These are phyloP conservation scores for Ceratina calcarata DNA, from an alignment of 1,140 invertebrate genomes.

Conservation along the genomic window DNA sequence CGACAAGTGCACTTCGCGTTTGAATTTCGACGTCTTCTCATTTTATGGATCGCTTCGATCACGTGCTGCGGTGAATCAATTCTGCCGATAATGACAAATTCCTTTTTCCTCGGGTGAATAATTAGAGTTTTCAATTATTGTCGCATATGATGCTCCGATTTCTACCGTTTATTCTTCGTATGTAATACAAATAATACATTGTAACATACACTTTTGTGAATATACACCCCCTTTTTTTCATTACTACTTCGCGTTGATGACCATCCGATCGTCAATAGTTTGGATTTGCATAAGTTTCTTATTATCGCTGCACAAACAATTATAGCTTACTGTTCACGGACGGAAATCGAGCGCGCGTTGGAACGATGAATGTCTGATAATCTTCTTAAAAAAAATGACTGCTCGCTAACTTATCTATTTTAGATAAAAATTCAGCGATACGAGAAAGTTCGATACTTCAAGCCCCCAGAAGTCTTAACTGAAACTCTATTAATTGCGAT, in stretches of 20 bases:
- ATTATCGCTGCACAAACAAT: not conserved
- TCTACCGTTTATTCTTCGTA: too few species aligned
- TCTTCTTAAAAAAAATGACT: constrained; percentile 43
- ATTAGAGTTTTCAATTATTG: too few species aligned
- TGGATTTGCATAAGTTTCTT: not conserved
- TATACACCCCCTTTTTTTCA: too few species aligned
- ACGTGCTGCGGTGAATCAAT: not conserved
- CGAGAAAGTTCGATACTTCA: constrained; percentile 46
- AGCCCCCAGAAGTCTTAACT: not conserved
- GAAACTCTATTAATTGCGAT: too few species aligned
- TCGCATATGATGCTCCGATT: too few species aligned
- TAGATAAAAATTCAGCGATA: constrained; percentile 62
- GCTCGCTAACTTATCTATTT: constrained; percentile 58
- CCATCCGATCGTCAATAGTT: not conserved
- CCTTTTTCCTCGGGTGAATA: not conserved
- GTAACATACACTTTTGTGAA: not conserved
- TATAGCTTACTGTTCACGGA: not conserved
- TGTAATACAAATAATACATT: too few species aligned
- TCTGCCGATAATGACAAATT: not conserved
- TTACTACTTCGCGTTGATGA: not conserved
- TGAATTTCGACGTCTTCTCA: not conserved
- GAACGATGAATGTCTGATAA: constrained; percentile 16
- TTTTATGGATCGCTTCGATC: not conserved
- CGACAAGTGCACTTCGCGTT: not conserved
- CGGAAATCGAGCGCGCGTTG: constrained; percentile 5